These are phyloP conservation scores for Ploceus nigricollis DNA, from an alignment of 2,113 vertebrate species.

Conservation along the genomic window DNA sequence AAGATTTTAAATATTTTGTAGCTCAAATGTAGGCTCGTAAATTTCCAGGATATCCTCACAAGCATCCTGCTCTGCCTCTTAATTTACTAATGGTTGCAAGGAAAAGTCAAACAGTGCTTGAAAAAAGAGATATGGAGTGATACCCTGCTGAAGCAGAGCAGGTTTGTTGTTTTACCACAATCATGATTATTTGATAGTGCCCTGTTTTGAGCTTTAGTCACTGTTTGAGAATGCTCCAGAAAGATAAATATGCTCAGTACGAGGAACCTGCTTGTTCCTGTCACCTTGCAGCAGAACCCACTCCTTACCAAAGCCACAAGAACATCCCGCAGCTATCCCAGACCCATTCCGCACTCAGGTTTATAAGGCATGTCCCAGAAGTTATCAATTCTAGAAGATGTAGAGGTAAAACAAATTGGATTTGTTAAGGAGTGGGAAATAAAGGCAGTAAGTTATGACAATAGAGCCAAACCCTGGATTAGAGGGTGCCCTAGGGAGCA, in stretches of 20 bases:
- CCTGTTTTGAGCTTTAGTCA: neutral
- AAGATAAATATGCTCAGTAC: neutral
- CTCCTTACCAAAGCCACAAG: neutral
- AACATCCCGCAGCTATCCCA: neutral
- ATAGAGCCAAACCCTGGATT: neutral
- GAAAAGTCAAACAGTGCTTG: neutral
- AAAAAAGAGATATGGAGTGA: neutral
- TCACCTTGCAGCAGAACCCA: neutral
- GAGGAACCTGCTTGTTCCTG: neutral
- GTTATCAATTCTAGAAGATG: neutral
- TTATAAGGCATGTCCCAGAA: rapidly evolving
- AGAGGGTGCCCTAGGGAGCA: neutral
- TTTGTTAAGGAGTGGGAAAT: neutral
- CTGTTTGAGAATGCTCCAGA: neutral
- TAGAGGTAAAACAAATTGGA: rapidly evolving
- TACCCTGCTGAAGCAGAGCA: neutral
- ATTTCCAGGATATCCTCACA: neutral
- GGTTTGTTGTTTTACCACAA: neutral
- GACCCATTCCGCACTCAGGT: neutral
- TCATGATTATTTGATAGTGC: neutral
- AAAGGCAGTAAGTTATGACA: neutral
- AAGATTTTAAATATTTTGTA: neutral
- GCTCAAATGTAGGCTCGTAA: neutral
- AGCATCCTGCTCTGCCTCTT: neutral
- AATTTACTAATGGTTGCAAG: neutral